Conservation (phyloP, 1,140 invertebrate genomes). For the Drosophila mayri region DNA sequence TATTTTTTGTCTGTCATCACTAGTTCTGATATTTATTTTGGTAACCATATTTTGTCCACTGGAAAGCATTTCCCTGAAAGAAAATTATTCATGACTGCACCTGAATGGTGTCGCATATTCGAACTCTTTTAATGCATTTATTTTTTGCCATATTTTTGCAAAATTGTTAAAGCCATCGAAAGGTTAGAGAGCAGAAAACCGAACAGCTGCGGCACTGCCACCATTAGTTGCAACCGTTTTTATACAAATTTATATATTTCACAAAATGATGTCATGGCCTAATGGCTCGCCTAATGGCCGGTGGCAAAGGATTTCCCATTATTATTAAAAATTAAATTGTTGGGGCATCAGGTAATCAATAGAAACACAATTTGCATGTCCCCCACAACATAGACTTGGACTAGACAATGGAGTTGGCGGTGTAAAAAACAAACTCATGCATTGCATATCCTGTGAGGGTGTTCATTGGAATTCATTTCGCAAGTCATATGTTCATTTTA, state of each 20-base stretch:
- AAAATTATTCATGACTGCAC: conserved; percentile 53
- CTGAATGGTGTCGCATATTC: conserved; percentile 29
- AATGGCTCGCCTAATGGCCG: conserved; percentile 41
- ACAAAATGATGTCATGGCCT: conserved; percentile 46
- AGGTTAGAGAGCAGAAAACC: conserved; percentile 33
- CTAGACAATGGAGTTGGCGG: conserved; percentile 27
- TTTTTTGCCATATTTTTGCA: conserved; percentile 18
- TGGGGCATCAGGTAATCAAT: conserved; percentile 19
- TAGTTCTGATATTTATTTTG: not conserved
- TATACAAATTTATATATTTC: conserved; percentile 24
- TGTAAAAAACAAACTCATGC: conserved; percentile 4
- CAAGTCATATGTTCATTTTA: conserved; percentile 42
- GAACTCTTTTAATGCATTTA: conserved; percentile 13
- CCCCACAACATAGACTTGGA: conserved; percentile 7
- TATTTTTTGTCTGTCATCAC: not conserved
- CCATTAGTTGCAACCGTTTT: conserved; percentile 37
- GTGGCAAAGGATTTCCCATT: conserved; percentile 24
- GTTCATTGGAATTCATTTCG: conserved; percentile 45
- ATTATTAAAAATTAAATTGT: conserved; percentile 42
- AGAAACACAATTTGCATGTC: not conserved
- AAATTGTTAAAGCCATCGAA: conserved; percentile 32
- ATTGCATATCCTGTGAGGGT: conserved; percentile 14
- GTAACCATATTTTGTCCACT: conserved; percentile 3
- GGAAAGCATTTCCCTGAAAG: conserved; percentile 4
- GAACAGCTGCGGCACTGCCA: conserved; percentile 36